phyloP scores from a whole-genome alignment of 2,113 vertebrate genomes.

The Zosterops hypoxanthus region DNA sequence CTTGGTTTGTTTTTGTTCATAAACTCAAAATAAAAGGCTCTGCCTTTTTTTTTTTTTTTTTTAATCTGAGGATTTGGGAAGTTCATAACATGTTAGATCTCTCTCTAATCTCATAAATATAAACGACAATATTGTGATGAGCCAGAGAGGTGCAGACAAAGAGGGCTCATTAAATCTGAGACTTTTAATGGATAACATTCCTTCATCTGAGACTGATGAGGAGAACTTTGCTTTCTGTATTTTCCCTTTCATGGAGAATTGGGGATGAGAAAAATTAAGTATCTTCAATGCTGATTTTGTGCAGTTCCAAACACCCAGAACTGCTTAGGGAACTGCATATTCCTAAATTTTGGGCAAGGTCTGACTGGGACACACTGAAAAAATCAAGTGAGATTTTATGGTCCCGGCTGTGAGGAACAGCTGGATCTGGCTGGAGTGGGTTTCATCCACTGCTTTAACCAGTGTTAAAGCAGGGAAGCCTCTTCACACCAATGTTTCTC shows the following conservation, averaged over 20 bases:
- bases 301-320: background rate
- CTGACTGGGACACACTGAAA: background rate
- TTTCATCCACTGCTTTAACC: background rate
- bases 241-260: background rate
- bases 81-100: constrained; percentile 11
- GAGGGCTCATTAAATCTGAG: background rate
- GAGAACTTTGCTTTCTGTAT: background rate
- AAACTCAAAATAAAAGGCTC: background rate
- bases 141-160: constrained; percentile 23
- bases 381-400: background rate
- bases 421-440: background rate
- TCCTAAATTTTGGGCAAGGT: background rate
- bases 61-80: background rate
- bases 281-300: background rate
- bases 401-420: background rate
- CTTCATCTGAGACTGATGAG: background rate
- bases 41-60: background rate
- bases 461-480: background rate
- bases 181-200: background rate
- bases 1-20: background rate
- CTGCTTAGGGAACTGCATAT: background rate
- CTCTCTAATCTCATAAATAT: constrained; percentile 61
- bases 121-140: constrained; percentile 40
- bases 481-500: background rate
- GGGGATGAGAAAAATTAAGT: background rate